Conservation (phyloP, 1,140 invertebrate species). For the Drosophila ananassae region DNA sequence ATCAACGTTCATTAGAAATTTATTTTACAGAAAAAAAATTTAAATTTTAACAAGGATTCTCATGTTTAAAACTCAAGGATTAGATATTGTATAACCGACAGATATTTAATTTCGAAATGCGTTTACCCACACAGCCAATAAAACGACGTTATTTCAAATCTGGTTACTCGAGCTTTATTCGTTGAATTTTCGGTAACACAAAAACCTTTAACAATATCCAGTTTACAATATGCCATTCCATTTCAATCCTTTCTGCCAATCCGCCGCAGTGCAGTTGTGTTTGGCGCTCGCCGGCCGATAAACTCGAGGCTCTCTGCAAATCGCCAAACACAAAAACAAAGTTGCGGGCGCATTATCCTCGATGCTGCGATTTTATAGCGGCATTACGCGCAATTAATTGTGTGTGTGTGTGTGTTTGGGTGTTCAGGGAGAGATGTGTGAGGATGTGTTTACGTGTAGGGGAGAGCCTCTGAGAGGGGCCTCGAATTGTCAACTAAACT, state of each 20-base stretch:
- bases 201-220: constrained; percentile 75
- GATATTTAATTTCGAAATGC: too few relatives aligned
- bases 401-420: constrained; percentile 1
- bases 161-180: constrained; percentile 51
- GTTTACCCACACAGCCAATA: not conserved
- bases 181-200: constrained; percentile 65
- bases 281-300: constrained; percentile 43
- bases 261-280: constrained; percentile 60
- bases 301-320: constrained; percentile 8
- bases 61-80: too few relatives aligned
- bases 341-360: constrained; percentile 17
- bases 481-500: constrained; percentile 45
- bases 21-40: not conserved
- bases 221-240: constrained; percentile 47
- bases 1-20: too few relatives aligned
- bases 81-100: too few relatives aligned
- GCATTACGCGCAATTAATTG: not conserved
- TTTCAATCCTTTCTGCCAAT: constrained; percentile 7
- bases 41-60: not conserved
- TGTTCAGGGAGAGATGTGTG: not conserved
- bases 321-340: constrained; percentile 69
- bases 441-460: constrained; percentile 1
- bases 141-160: not conserved
- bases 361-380: constrained; percentile 1
- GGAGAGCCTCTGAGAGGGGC: not conserved